Conservation (phyloP, 2,797 vertebrate genomes). For the Rhyacichthys aspro region DNA sequence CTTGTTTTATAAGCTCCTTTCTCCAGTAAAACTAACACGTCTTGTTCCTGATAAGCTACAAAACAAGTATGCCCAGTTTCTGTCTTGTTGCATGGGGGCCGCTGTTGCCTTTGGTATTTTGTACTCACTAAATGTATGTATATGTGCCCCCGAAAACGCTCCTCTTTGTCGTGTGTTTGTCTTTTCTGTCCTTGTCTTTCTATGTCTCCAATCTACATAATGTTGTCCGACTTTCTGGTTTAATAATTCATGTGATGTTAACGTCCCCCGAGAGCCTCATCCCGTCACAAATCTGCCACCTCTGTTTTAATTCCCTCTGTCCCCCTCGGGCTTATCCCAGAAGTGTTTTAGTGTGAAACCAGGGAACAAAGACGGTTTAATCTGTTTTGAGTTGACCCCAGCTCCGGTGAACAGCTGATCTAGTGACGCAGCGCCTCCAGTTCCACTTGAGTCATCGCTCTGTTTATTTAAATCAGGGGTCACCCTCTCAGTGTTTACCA, state of each 20-base stretch:
- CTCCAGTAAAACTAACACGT: conserved; percentile 1
- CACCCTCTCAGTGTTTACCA: conserved; percentile 28
- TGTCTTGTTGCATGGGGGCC: conserved; percentile 72
- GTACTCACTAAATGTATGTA: conserved; percentile 60
- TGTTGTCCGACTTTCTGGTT: conserved; percentile 42
- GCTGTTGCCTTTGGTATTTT: conserved; percentile 70
- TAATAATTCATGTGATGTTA: conserved; percentile 53
- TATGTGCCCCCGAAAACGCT: conserved; percentile 35
- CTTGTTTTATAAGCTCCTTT: conserved; percentile 44
- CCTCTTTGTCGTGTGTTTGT: conserved; percentile 4
- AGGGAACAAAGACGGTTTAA: conserved; percentile 26
- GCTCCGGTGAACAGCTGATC: conserved; percentile 13
- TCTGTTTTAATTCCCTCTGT: conserved; percentile 18
- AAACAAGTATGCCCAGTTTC: conserved; percentile 38
- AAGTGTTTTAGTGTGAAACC: conserved; percentile 24
- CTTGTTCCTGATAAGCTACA: conserved; percentile 22
- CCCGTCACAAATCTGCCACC: conserved; percentile 40
- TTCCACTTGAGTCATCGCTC: conserved; percentile 51
- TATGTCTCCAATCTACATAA: conserved; percentile 64
- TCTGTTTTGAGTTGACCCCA: conserved; percentile 24
- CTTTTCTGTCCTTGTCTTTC: conserved; percentile 41
- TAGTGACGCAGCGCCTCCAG: conserved; percentile 34
- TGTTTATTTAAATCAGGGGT: conserved; percentile 29
- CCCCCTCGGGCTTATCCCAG: neutral
- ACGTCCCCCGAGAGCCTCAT: conserved; percentile 38